Percentiles rank a stretch among this genome's conserved stretches.
Evolutionary conservation across 2,797 vertebrate species (phyloP).

Genomic region (Poeciliopsis gracilis): DNA sequence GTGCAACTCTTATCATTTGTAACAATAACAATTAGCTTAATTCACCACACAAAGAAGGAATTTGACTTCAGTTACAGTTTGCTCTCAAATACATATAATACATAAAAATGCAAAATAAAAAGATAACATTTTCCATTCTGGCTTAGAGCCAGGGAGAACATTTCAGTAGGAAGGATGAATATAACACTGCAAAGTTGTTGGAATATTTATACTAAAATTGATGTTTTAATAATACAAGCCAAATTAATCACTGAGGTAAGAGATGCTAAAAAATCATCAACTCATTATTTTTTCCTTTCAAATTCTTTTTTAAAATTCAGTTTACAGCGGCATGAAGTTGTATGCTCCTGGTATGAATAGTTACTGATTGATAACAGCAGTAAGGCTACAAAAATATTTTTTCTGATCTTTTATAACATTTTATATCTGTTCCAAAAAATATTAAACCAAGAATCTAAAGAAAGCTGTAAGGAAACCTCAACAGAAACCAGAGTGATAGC

Average conservation of each 20-base stretch:
- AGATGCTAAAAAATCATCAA: not conserved
- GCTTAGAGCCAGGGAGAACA: not conserved
- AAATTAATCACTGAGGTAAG: not conserved
- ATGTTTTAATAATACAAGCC: not conserved
- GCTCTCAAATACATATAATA: not conserved
- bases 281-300: not conserved
- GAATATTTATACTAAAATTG: not conserved
- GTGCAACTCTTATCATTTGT: not conserved
- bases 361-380: not conserved
- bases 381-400: not conserved
- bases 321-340: not conserved
- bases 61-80: not conserved
- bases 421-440: not conserved
- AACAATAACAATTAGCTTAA: not conserved
- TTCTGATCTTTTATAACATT: not conserved
- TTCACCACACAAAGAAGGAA: not conserved
- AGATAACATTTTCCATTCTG: not conserved
- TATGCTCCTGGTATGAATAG: not conserved
- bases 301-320: not conserved
- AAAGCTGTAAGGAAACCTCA: not conserved
- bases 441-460: not conserved
- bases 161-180: not conserved
- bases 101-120: not conserved
- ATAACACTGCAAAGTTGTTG: not conserved
- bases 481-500: not conserved